phyloP scores from a whole-genome alignment of 2,888 invertebrate genomes.

The Melanargia galathea region DNA sequence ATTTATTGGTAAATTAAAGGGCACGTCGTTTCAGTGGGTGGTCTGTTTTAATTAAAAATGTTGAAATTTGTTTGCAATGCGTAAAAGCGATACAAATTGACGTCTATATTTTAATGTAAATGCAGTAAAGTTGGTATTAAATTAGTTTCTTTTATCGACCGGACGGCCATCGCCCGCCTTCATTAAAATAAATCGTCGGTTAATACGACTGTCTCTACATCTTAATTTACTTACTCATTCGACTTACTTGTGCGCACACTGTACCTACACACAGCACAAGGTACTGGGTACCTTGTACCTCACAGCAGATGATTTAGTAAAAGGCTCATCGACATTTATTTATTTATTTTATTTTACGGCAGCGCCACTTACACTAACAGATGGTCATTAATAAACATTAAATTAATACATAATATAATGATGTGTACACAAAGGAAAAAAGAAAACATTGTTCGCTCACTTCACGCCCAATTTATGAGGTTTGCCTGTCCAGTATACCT shows the following conservation, averaged over 20 bases:
- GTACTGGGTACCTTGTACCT: too few species aligned
- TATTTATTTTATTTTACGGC: too few species aligned
- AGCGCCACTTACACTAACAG: too few species aligned
- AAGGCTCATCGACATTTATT: too few species aligned
- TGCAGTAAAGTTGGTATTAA: constrained; percentile 55
- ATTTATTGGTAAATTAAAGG: not conserved
- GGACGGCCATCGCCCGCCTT: constrained; percentile 45
- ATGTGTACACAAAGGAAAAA: too few species aligned
- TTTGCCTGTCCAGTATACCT: too few species aligned
- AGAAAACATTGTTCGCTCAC: too few species aligned
- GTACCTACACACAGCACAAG: too few species aligned
- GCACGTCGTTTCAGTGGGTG: constrained; percentile 9
- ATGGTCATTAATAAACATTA: too few species aligned
- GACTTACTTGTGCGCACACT: constrained; percentile 37
- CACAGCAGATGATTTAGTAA: too few species aligned
- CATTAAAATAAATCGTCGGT: constrained; percentile 58
- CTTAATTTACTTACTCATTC: constrained; percentile 55
- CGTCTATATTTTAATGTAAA: constrained; percentile 53
- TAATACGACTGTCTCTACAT: constrained; percentile 54
- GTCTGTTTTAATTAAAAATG: constrained; percentile 20
- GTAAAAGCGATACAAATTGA: constrained; percentile 39
- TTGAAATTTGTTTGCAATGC: constrained; percentile 26
- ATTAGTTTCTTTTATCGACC: constrained; percentile 52
- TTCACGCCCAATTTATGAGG: too few species aligned
- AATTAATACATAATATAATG: too few species aligned